Evolutionary conservation across 2,113 vertebrate genomes (phyloP).

Genomic region (Thalassoma bifasciatum): DNA sequence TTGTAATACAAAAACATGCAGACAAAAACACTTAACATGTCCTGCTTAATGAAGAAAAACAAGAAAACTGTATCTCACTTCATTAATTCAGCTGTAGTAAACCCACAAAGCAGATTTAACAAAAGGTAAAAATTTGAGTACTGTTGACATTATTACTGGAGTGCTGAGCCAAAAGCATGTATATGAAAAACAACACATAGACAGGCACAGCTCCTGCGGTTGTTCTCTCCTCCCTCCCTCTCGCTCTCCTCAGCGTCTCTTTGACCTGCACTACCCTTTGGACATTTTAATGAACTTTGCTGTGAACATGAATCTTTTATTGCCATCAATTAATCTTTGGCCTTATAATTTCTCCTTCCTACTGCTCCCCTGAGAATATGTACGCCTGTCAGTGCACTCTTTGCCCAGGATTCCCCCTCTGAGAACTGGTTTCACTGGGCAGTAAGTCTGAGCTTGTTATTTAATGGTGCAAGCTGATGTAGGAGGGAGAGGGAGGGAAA

Average conservation of each 20-base stretch:
- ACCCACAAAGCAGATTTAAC: constrained; percentile 49
- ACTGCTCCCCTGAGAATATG: constrained; percentile 41
- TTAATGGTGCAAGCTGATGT: constrained; percentile 29
- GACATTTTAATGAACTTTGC: constrained; percentile 79
- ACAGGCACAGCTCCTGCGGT: constrained; percentile 2
- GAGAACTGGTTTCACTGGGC: constrained; percentile 46
- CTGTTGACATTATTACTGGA: constrained; percentile 20
- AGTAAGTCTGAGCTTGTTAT: constrained; percentile 42
- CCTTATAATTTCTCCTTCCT: constrained; percentile 62
- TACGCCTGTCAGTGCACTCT: constrained; percentile 48
- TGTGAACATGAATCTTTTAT: constrained; percentile 79
- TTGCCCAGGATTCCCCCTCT: constrained; percentile 49
- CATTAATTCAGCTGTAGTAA: constrained; percentile 51
- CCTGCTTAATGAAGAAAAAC: constrained; percentile 58
- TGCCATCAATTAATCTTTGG: constrained; percentile 74
- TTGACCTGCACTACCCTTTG: constrained; percentile 53
- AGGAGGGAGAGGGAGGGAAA: constrained; percentile 3
- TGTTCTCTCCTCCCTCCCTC: constrained; percentile 20
- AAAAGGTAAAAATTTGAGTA: constrained; percentile 17
- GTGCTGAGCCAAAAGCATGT: background rate
- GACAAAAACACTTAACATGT: constrained; percentile 34
- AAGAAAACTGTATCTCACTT: constrained; percentile 34
- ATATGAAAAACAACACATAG: background rate
- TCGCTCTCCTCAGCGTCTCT: constrained; percentile 23
- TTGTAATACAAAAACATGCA: constrained; percentile 49